Evolutionary conservation across 2,797 vertebrate species (phyloP), one percentile per base, ranked within the genome.

Genomic region (Tarsius wallacei): DNA sequence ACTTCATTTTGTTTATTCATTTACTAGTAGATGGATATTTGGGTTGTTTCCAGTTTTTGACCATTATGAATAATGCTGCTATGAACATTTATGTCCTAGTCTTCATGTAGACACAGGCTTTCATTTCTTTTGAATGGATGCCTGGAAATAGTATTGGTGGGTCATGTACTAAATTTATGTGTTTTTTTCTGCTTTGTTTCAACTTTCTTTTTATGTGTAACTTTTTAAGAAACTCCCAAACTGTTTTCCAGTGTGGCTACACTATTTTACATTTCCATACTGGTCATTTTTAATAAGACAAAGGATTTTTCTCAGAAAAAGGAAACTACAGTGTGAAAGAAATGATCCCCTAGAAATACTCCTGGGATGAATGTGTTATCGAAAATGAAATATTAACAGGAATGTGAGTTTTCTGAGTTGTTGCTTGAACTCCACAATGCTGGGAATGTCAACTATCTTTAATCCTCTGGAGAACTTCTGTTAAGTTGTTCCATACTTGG

Each of bases 1-100:
- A 42, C 12, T 9, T 47, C 1, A 0, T 61, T 36, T 5, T 55
- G 24, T 33, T 31, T 42, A 51, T 22, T 16, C 42, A 33, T 53
- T 53, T 36, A 9, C 36, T 33, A 47, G 55, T 4, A 36, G 5
- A 5, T 13, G 47, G 77, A 24, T 53, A 42, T 12, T 53, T 11
- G 59, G 76, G 9, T 31, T 47, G n/a, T 21, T 53, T 24, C 28
- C 26, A 24, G 16, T 16, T 87, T 47, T 47, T 10, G 2, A 66
- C 14, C 0, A 5, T 12, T 28, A 12, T 1, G 14, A 63, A 33
- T 49, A 15, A 21, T 7, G 31, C 42, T 51, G 5, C 59, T 57
- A 1, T 21, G 36, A 36, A 28, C 24, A 42, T 21, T 10, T 11
- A 7, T 0, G 1, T 5, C 7, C 16, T 26, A 8, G 1, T 80